phyloP scores from a whole-genome alignment of 2,888 invertebrate genomes.

The Oegoconia quadripuncta region DNA sequence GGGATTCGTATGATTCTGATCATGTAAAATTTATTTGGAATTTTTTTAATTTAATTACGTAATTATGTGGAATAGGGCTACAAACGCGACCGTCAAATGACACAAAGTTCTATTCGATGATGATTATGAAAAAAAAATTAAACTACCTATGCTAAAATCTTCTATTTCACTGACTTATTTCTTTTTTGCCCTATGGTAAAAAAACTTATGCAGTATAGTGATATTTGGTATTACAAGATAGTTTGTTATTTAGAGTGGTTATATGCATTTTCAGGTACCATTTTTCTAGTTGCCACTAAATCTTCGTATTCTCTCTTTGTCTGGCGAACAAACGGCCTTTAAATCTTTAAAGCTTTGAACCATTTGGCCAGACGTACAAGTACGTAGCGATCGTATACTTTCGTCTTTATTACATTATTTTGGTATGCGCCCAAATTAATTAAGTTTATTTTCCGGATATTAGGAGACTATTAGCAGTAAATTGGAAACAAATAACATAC shows the following conservation, averaged over 20 bases:
- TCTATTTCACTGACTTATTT: no score
- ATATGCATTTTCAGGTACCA: conserved; percentile 18
- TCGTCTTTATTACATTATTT: conserved; percentile 1
- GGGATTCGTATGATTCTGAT: no score
- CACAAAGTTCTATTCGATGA: no score
- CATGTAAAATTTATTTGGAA: no score
- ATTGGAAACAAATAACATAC: no score
- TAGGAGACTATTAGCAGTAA: no score
- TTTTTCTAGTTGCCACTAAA: conserved; percentile 34
- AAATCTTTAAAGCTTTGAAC: conserved; percentile 40
- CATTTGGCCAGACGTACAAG: conserved; percentile 27
- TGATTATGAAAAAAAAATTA: no score
- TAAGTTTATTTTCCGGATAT: neutral
- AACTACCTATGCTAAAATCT: no score
- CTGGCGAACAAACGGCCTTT: conserved; percentile 35
- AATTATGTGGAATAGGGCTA: no score
- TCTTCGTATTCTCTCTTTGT: conserved; percentile 40
- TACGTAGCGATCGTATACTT: neutral
- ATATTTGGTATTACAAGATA: neutral
- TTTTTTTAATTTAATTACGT: no score
- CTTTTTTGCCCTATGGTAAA: no score
- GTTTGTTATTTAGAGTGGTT: conserved; percentile 3
- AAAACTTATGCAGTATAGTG: neutral
- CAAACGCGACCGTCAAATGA: no score
- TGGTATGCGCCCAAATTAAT: neutral